Percentiles rank a stretch among this genome's conserved stretches.
phyloP scores from a whole-genome alignment of 2,797 vertebrate genomes.

The Sciurus carolinensis region DNA sequence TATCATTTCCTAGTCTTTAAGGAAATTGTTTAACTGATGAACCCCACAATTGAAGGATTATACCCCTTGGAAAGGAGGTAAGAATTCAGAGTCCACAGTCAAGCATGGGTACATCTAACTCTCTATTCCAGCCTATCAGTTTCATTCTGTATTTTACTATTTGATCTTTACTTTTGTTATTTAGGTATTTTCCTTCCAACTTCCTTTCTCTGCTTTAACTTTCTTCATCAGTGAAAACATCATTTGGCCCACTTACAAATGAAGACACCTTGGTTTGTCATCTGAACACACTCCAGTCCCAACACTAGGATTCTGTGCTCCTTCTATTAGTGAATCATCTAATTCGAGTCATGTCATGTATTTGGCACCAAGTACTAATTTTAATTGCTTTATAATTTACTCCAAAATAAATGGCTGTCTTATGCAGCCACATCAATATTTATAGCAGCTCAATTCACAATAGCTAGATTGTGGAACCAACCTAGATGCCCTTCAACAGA shows the following conservation, averaged over 20 bases:
- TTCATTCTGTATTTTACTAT: not conserved
- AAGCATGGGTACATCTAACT: not conserved
- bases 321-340: not conserved
- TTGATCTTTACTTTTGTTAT: not conserved
- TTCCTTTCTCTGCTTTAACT: not conserved
- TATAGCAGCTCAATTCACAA: too few species aligned
- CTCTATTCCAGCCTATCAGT: not conserved
- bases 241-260: not conserved
- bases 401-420: not conserved
- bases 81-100: not conserved
- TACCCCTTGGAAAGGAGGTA: too few species aligned
- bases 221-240: not conserved
- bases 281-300: not conserved
- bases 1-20: conserved; percentile 50
- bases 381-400: not conserved
- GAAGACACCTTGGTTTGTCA: not conserved
- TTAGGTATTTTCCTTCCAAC: not conserved
- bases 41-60: not conserved
- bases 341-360: not conserved
- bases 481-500: too few species aligned
- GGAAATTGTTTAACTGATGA: conserved; percentile 1
- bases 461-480: too few species aligned
- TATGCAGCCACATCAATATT: too few species aligned
- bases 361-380: not conserved
- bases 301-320: not conserved